Evolutionary conservation across 1,140 invertebrate genomes (phyloP).

Genomic region (Drosophila jambulina): DNA sequence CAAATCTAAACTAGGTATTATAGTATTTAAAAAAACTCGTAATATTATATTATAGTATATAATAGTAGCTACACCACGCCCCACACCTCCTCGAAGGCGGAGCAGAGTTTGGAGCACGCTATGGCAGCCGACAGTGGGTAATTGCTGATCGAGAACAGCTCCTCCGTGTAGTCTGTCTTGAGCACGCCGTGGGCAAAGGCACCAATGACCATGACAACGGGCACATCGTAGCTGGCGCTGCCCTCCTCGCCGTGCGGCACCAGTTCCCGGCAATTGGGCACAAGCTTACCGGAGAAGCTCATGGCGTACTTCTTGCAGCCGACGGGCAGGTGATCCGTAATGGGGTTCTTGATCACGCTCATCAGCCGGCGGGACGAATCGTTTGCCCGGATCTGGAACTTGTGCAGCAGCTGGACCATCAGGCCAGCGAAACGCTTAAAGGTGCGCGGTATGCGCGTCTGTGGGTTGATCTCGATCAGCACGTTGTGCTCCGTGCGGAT

Average conservation of each 20-base stretch:
- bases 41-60: background rate
- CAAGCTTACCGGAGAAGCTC: constrained; percentile 94
- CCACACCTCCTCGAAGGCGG: constrained; percentile 99
- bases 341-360: constrained; percentile 99
- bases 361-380: constrained; percentile 96
- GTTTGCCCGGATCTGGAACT: constrained; percentile 95
- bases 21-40: background rate
- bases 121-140: constrained; percentile 98
- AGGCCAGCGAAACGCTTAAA: constrained; percentile 99
- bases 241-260: constrained; percentile 87
- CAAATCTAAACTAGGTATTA: constrained; percentile 16
- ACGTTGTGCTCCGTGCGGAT: constrained; percentile 98
- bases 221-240: constrained; percentile 88
- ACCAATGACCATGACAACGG: constrained; percentile 96
- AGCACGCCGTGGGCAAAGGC: constrained; percentile 99
- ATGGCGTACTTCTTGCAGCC: constrained; percentile 96
- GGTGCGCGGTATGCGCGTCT: constrained; percentile 98
- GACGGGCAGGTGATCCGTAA: constrained; percentile 97
- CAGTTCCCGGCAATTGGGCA: constrained; percentile 92
- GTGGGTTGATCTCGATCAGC: constrained; percentile 99
- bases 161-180: constrained; percentile 95
- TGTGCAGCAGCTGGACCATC: constrained; percentile 99
- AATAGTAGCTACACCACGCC: constrained; percentile 88
- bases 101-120: constrained; percentile 98
- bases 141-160: constrained; percentile 96